Percentiles rank a stretch among this genome's conserved stretches.
phyloP scores from a whole-genome alignment of 1,140 invertebrate species.

The Pentalonia nigronervosa region DNA sequence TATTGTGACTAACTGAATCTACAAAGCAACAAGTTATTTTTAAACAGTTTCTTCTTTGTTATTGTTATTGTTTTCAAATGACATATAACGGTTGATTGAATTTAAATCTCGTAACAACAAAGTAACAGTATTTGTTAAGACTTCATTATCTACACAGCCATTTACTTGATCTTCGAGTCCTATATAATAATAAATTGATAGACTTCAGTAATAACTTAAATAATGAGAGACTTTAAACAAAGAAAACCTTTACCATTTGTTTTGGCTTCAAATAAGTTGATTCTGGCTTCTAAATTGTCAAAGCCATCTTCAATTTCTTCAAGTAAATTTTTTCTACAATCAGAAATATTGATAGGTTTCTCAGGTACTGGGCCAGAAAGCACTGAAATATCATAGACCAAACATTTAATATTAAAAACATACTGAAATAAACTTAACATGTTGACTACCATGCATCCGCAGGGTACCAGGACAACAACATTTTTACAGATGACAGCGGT shows the following conservation, averaged over 20 bases:
- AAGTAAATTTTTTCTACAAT: conserved; percentile 79
- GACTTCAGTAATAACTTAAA: neutral
- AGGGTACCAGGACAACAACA: too few species aligned
- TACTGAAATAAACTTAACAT: conserved; percentile 30
- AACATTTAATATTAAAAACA: conserved; percentile 60
- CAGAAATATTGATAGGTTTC: conserved; percentile 78
- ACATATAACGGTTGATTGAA: neutral
- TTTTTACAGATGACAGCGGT: too few species aligned
- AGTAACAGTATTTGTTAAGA: conserved; percentile 33
- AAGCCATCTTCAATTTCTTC: conserved; percentile 81
- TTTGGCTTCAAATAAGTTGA: conserved; percentile 81
- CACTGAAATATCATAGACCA: conserved; percentile 15
- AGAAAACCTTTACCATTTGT: conserved; percentile 69
- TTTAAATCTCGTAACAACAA: conserved; percentile 38
- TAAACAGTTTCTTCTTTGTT: neutral
- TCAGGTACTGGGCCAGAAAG: conserved; percentile 74
- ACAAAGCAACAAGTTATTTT: neutral
- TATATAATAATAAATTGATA: neutral
- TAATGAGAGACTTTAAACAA: neutral
- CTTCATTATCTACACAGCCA: conserved; percentile 44
- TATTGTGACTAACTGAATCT: neutral
- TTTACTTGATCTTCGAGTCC: conserved; percentile 50
- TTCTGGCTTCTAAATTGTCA: conserved; percentile 72
- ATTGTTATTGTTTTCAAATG: conserved; percentile 38
- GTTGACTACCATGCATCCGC: too few species aligned